phyloP scores from a whole-genome alignment of 2,797 vertebrate species.

The Hydrophis major region DNA sequence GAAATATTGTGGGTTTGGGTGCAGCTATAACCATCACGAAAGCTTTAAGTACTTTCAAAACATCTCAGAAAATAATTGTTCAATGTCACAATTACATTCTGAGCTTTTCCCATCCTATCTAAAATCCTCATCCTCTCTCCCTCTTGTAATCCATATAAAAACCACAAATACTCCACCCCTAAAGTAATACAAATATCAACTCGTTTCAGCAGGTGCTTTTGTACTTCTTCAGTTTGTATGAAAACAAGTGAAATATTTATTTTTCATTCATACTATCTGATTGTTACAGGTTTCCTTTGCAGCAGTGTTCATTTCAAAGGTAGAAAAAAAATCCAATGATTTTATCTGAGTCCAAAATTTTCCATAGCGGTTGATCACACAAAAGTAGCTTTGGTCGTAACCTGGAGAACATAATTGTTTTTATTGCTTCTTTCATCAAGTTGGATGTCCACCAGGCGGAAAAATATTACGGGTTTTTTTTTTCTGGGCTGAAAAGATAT shows the following conservation, averaged over 20 bases:
- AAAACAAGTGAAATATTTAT: slow-evolving; percentile 75
- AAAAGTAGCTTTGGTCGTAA: slow-evolving; percentile 57
- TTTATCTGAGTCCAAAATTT: slow-evolving; percentile 73
- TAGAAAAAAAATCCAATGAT: slow-evolving; percentile 64
- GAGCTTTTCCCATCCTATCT: neutral
- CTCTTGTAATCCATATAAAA: slow-evolving; percentile 39
- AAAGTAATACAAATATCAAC: slow-evolving; percentile 64
- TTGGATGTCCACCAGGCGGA: slow-evolving; percentile 54
- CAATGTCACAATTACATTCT: neutral
- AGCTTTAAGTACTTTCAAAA: slow-evolving; percentile 36
- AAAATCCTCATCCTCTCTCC: slow-evolving; percentile 10
- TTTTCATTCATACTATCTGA: slow-evolving; percentile 76
- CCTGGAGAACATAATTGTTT: slow-evolving; percentile 50
- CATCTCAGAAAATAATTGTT: slow-evolving; percentile 54
- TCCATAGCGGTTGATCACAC: slow-evolving; percentile 64
- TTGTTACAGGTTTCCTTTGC: slow-evolving; percentile 77
- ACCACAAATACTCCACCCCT: slow-evolving; percentile 63
- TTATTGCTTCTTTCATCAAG: slow-evolving; percentile 64
- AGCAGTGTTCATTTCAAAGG: slow-evolving; percentile 67
- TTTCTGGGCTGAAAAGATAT: slow-evolving; percentile 55
- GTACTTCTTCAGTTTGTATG: slow-evolving; percentile 55
- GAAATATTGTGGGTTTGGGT: neutral
- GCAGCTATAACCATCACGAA: neutral
- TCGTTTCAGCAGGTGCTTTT: slow-evolving; percentile 54
- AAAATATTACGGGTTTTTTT: slow-evolving; percentile 44